Evolutionary conservation across 2,113 vertebrate genomes (phyloP).

Genomic region (Neolamprologus brichardi): DNA sequence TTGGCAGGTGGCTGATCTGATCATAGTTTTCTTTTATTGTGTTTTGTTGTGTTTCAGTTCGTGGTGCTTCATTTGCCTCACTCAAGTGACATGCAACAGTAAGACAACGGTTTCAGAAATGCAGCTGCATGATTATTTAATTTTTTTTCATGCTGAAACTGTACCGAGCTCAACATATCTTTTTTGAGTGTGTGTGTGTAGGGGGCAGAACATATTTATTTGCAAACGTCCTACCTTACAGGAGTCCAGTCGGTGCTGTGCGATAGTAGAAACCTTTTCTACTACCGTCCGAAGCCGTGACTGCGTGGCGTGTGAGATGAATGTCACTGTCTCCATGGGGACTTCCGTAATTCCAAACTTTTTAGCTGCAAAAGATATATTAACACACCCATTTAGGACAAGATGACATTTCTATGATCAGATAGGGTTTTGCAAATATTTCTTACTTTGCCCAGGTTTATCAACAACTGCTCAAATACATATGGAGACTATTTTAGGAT

Average conservation of each 20-base stretch:
- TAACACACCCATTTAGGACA: not conserved
- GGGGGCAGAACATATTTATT: not conserved
- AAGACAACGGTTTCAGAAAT: not conserved
- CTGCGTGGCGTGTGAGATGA: slow-evolving; percentile 83
- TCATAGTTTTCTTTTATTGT: not conserved
- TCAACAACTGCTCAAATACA: not conserved
- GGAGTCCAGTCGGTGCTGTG: slow-evolving; percentile 81
- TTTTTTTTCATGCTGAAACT: not conserved
- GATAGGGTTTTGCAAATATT: not conserved
- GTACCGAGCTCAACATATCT: not conserved
- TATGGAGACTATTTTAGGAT: not conserved
- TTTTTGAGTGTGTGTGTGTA: not conserved
- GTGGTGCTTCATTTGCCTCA: not conserved
- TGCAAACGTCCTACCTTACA: slow-evolving; percentile 71
- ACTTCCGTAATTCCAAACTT: slow-evolving; percentile 82
- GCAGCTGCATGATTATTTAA: not conserved
- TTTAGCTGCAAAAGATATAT: slow-evolving; percentile 66
- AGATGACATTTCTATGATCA: not conserved
- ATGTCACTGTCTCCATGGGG: slow-evolving; percentile 79
- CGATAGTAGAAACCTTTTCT: slow-evolving; percentile 81
- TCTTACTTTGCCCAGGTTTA: not conserved
- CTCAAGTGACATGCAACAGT: not conserved
- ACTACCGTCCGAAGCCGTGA: slow-evolving; percentile 77
- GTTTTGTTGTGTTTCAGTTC: not conserved
- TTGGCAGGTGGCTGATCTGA: not conserved